A percentile compares a stretch with the other conserved stretches of the same genome.
Evolutionary conservation across 2,113 vertebrate species (phyloP).

Genomic region (Pogonocichla stellata): DNA sequence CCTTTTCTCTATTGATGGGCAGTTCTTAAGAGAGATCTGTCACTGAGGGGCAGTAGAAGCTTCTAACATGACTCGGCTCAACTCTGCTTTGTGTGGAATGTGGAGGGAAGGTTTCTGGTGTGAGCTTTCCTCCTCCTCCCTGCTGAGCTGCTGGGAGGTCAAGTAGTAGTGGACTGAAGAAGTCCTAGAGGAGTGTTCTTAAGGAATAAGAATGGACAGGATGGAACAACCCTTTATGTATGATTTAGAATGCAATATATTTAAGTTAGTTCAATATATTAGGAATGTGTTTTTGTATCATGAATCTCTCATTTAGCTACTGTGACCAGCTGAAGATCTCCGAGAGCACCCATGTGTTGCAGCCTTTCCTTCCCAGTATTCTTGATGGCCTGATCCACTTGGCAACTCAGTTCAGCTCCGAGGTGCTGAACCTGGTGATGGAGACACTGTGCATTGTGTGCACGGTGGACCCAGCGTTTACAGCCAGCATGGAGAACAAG

Average conservation of each 20-base stretch:
- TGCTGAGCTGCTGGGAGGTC: neutral
- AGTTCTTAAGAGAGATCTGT: neutral
- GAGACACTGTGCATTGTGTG: constrained; percentile 96
- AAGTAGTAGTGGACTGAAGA: neutral
- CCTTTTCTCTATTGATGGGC: neutral
- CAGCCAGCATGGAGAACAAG: constrained; percentile 91
- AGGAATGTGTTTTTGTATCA: neutral
- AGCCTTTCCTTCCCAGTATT: constrained; percentile 94
- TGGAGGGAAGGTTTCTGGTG: neutral
- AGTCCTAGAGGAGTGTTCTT: neutral
- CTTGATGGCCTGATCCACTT: constrained; percentile 93
- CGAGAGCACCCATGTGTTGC: constrained; percentile 90
- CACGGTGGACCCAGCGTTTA: constrained; percentile 91
- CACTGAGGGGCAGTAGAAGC: neutral
- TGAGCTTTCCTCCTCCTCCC: neutral
- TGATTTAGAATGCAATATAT: neutral
- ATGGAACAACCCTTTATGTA: neutral
- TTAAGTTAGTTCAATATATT: neutral
- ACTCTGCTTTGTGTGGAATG: neutral
- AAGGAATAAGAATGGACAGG: neutral
- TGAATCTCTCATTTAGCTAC: constrained; percentile 77
- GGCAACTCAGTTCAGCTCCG: constrained; percentile 94
- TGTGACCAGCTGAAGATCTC: constrained; percentile 97
- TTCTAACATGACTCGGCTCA: neutral
- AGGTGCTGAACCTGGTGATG: constrained; percentile 97